Percentiles rank a stretch among this genome's conserved stretches.
Evolutionary conservation across 2,888 invertebrate genomes (phyloP).

Genomic region (Andrena bicolor): DNA sequence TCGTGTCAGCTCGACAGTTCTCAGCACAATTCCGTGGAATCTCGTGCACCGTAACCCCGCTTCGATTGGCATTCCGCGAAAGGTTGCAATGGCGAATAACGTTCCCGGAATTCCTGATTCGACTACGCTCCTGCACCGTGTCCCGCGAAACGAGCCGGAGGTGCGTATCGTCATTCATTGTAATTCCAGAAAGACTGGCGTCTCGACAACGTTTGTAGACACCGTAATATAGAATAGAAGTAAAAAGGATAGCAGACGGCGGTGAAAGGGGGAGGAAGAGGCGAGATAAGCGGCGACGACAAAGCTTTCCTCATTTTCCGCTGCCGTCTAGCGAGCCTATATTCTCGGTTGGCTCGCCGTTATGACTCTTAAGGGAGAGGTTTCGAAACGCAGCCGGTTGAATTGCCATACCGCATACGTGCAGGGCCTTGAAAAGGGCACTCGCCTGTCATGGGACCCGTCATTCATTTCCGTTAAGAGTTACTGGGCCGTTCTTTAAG

Average conservation of each 20-base stretch:
- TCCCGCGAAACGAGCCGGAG: conserved; percentile 28
- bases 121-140: conserved; percentile 54
- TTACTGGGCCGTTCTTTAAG: not conserved
- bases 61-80: conserved; percentile 76
- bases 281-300: conserved; percentile 20
- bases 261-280: not conserved
- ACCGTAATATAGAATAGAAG: conserved; percentile 36
- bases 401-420: conserved; percentile 52
- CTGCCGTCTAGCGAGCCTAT: conserved; percentile 30
- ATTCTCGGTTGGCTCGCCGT: conserved; percentile 56
- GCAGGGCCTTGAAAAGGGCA: conserved; percentile 58
- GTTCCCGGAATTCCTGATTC: conserved; percentile 77
- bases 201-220: conserved; percentile 55
- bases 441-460: not conserved
- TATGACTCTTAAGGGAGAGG: conserved; percentile 46
- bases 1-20: conserved; percentile 40
- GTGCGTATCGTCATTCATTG: conserved; percentile 68
- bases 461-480: conserved; percentile 37
- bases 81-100: conserved; percentile 71
- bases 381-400: conserved; percentile 61
- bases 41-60: conserved; percentile 65
- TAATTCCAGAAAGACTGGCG: conserved; percentile 71
- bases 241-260: not conserved
- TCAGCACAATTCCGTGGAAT: conserved; percentile 61
- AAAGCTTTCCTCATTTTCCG: conserved; percentile 41